Evolutionary conservation across 2,113 vertebrate species (phyloP), one percentile per base, ranked within the genome.

Genomic region (Climacteris rufus): DNA sequence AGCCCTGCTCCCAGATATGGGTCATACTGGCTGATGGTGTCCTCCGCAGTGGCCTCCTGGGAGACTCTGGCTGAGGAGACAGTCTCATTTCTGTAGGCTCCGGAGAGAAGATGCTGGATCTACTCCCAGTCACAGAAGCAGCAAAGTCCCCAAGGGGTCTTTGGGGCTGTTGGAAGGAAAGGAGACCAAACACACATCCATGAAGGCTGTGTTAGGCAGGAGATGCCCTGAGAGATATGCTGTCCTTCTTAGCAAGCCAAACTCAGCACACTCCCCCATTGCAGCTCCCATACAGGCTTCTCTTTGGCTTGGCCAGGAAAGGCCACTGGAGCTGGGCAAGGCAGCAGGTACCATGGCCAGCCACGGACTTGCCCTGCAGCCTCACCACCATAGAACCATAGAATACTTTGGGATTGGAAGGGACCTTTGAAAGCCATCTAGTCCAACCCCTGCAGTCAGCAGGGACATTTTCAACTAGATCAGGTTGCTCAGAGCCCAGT

Each of bases 1-100:
- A 83, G 37, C 42, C 21, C 30, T 59, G 37, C 35, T 78, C 76
- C 50, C 28, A 1, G 39, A 8, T 35, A 25, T 9, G 25, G 40
- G 1, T 95, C 98, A 95, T 96, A 98, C 98, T 94, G 75, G 96
- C 93, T 52, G 98, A 98, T 5, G 98, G 96, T 54, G 97, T 98
- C 87, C 98, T 97, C 68, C 75, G 96, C 94, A 98, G 88, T 1
- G 84, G 61, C 68, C 75, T 66, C 54, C 96, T 94, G 25, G 97
- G 89, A 30, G 94, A 37, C 71, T 98, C 98, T 68, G 96, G 83
- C 40, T 98, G 97, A 78, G 97, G 33, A 88, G 97, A 93, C 65
- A 83, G 68, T 83, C 95, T 93, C 66, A 97, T 90, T 90, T 97
- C 98, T 65, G 63, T 21, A 64, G 97, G 72, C 45, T 98, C 98